Evolutionary conservation across 2,888 invertebrate species (phyloP).

Genomic region (Folsomia manolachei): DNA sequence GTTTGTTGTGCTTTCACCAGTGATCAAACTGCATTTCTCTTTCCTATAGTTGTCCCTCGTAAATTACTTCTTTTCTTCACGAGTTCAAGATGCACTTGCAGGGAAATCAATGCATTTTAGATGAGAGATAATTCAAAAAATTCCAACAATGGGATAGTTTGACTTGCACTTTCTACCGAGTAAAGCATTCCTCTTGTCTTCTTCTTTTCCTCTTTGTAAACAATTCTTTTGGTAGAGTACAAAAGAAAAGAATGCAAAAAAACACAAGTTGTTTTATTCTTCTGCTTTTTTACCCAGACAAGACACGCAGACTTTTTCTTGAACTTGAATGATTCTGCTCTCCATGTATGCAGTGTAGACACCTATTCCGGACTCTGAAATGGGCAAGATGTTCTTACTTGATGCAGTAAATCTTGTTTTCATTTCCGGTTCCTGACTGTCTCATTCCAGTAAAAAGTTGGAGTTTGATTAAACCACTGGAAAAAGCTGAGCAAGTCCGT

Average conservation of each 20-base stretch:
- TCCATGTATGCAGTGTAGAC: no score
- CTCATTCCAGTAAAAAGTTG: not conserved
- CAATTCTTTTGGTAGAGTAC: no score
- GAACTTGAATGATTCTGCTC: not conserved
- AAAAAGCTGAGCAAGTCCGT: no score
- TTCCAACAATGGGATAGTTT: not conserved
- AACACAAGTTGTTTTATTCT: not conserved
- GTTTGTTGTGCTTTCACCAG: no score
- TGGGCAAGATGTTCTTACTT: not conserved
- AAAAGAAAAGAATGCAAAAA: not conserved
- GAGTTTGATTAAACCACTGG: not conserved
- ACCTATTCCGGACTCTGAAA: not conserved
- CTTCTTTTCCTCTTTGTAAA: no score
- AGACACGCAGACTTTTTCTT: no score
- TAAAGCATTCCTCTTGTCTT: not conserved
- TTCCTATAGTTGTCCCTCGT: no score
- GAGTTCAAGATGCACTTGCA: not conserved
- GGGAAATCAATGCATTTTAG: not conserved
- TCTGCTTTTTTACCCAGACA: no score
- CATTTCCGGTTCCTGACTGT: not conserved
- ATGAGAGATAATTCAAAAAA: not conserved
- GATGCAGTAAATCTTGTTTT: not conserved
- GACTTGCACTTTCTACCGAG: not conserved
- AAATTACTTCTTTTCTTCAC: not conserved
- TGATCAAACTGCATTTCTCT: no score